Percentiles rank a stretch among this genome's conserved stretches.
Conservation (phyloP, 2,888 invertebrate genomes). For the Caenorhabditis panamensis region DNA sequence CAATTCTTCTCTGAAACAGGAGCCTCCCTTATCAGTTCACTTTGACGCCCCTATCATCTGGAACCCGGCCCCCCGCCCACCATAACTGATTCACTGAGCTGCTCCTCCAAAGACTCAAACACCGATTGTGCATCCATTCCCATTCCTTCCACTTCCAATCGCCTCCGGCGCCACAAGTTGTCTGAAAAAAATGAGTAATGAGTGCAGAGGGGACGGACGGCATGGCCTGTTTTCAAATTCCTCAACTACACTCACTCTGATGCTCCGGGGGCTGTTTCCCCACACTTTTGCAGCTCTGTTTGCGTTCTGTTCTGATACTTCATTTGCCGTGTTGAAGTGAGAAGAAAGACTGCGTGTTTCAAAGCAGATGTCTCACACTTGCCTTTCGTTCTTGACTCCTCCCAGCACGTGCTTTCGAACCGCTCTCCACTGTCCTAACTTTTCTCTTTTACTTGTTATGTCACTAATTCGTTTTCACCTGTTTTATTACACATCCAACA, state of each 20-base stretch:
- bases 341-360: slow-evolving; percentile 26
- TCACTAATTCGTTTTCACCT: too few species aligned
- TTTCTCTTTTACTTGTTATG: slow-evolving; percentile 5
- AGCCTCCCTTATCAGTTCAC: slow-evolving; percentile 35
- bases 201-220: slow-evolving; percentile 1
- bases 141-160: not conserved
- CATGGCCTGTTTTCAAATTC: not conserved
- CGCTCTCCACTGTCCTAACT: slow-evolving; percentile 10
- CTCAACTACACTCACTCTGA: slow-evolving; percentile 9
- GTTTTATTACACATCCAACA: too few species aligned
- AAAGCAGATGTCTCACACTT: slow-evolving; percentile 54
- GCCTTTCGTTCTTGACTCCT: slow-evolving; percentile 43
- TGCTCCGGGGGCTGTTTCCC: not conserved
- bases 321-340: not conserved
- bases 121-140: not conserved
- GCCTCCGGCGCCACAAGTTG: slow-evolving; percentile 35
- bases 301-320: slow-evolving; percentile 9
- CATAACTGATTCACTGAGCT: slow-evolving; percentile 38
- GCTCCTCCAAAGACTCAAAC: slow-evolving; percentile 3
- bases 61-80: slow-evolving; percentile 21
- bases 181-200: slow-evolving; percentile 37
- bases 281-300: not conserved
- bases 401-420: slow-evolving; percentile 28
- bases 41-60: slow-evolving; percentile 19
- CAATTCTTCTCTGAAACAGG: slow-evolving; percentile 17